phyloP scores from a whole-genome alignment of 1,140 invertebrate genomes.

The Anoplophora glabripennis region DNA sequence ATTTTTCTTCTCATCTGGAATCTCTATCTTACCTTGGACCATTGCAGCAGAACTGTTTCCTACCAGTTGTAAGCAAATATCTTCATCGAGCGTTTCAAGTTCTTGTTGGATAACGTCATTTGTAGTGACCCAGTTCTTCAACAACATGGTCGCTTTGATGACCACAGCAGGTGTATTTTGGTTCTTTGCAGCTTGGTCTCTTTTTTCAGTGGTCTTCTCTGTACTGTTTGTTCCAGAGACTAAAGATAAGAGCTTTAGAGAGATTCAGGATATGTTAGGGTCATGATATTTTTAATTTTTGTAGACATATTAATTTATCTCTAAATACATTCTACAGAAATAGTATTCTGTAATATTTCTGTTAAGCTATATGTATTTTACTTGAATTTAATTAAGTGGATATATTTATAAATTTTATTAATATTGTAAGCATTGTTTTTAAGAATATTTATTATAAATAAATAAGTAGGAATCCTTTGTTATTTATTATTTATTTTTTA shows the following conservation, averaged over 20 bases:
- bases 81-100: conserved; percentile 63
- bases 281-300: too few relatives aligned
- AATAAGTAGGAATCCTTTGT: too few relatives aligned
- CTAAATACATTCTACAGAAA: too few relatives aligned
- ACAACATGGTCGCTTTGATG: conserved; percentile 42
- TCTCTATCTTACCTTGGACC: conserved; percentile 66
- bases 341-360: too few relatives aligned
- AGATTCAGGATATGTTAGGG: conserved; percentile 35
- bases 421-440: too few relatives aligned
- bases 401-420: too few relatives aligned
- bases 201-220: conserved; percentile 60
- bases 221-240: conserved; percentile 74
- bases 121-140: conserved; percentile 68
- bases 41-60: conserved; percentile 72
- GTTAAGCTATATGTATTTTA: too few relatives aligned
- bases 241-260: conserved; percentile 69
- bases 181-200: conserved; percentile 65
- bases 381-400: too few relatives aligned
- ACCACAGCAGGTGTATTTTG: conserved; percentile 67
- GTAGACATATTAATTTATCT: too few relatives aligned
- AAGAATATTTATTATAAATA: too few relatives aligned
- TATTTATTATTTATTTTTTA: too few relatives aligned
- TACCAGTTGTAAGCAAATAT: conserved; percentile 62
- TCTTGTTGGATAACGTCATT: conserved; percentile 69
- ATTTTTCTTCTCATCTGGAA: conserved; percentile 63